Percentiles rank a stretch among this genome's conserved stretches.
Evolutionary conservation across 2,888 invertebrate genomes (phyloP).

Genomic region (Orthosia incerta): DNA sequence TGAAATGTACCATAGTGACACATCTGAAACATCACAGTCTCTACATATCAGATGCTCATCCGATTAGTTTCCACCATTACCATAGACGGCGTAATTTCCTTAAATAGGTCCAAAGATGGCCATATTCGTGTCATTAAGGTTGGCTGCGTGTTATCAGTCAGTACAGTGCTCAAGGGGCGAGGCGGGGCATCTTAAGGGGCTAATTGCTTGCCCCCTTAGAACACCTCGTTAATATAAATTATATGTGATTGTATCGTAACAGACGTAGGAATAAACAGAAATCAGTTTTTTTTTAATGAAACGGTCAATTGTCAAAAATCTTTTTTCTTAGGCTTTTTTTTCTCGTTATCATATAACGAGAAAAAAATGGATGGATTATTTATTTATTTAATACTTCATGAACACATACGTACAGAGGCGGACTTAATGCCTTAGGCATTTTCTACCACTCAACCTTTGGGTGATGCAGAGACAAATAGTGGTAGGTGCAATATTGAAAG

Average conservation of each 20-base stretch:
- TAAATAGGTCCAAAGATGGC: constrained; percentile 58
- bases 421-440: no score
- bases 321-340: no score
- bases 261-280: constrained; percentile 5
- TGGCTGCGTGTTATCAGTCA: constrained; percentile 69
- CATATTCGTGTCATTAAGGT: constrained; percentile 65
- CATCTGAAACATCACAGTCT: neutral
- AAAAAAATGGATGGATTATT: no score
- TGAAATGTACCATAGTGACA: no score
- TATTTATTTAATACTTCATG: no score
- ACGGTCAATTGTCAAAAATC: neutral
- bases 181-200: constrained; percentile 73
- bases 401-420: no score
- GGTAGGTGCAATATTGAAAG: no score
- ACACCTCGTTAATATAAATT: constrained; percentile 73
- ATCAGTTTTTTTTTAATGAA: constrained; percentile 15
- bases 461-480: no score
- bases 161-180: constrained; percentile 56
- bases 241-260: constrained; percentile 56
- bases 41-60: constrained; percentile 28
- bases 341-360: no score
- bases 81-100: constrained; percentile 61
- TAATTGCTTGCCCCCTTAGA: constrained; percentile 69
- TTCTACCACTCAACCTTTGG: no score
- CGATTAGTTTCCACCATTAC: constrained; percentile 36